phyloP scores from a whole-genome alignment of 1,140 invertebrate species.

The Littorina saxatilis region DNA sequence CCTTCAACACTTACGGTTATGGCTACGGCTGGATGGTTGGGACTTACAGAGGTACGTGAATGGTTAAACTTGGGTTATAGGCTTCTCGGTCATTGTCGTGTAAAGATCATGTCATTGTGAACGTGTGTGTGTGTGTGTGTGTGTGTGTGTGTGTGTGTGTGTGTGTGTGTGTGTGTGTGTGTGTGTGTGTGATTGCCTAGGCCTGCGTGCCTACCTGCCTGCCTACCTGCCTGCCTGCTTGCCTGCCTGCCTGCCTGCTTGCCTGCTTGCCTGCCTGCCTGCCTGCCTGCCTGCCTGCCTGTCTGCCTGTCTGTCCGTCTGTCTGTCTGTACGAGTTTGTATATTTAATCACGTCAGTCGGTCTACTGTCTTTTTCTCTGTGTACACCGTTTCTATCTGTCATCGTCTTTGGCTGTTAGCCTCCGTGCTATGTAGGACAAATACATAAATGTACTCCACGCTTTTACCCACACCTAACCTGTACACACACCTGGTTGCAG shows the following conservation, averaged over 20 bases:
- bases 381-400: not conserved
- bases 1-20: conserved; percentile 27
- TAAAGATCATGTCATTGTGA: not conserved
- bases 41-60: conserved; percentile 43
- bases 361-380: not conserved
- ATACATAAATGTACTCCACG: no score
- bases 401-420: no score
- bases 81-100: not conserved
- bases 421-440: not conserved
- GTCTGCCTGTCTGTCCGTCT: not conserved
- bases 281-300: no score
- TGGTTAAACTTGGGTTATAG: not conserved
- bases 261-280: no score
- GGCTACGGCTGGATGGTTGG: conserved; percentile 48
- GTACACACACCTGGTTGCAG: not conserved
- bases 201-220: no score
- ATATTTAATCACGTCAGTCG: no score
- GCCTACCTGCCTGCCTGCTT: no score
- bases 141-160: conserved; percentile 20
- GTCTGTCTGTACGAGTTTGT: not conserved
- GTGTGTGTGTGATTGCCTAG: not conserved
- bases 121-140: conserved; percentile 6
- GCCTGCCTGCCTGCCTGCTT: no score
- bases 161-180: conserved; percentile 5
- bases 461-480: not conserved